Evolutionary conservation across 2,113 vertebrate species (phyloP), one percentile per base, ranked within the genome.

Genomic region (Egretta garzetta): DNA sequence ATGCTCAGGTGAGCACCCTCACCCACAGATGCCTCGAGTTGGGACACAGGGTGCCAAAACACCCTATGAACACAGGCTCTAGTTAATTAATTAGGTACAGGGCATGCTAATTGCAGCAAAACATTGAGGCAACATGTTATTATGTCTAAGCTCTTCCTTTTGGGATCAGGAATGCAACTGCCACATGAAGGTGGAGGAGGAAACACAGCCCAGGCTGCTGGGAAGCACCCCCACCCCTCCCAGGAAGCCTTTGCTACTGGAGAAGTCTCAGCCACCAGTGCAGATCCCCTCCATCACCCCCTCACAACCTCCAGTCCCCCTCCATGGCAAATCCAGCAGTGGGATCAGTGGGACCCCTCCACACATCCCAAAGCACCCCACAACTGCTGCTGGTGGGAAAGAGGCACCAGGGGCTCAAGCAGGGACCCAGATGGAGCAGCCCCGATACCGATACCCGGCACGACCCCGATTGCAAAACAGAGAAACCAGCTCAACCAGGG

Each of bases 381-480:
- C 17, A 33, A 23, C 45, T 17, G 3, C 0, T 49, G 62, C 8
- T 2, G 10, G 76, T 18, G 8, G n/a, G n/a, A 41, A 58, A 79
- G 32, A 41, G 62, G 37, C 63, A 68, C 24, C 3, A 4, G 8
- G 28, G 18, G 30, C 47, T 82, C 37, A 8, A 14, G 68, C 32
- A 28, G 20, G 35, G 64, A 70, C 17, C 5, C 21, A 8, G 32
- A n/a, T 1, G 1, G 62, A 56, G 32, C 55, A 88, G 75, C 43
- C 43, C 7, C 3, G 8, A 32, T 13, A 13, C 55, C 1, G 1
- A 33, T 4, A 35, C 8, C 66, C 55, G 0, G 41, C 47, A 11
- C 3, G 53, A 93, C 86, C 88, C 71, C 2, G 11, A 90, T 55
- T 86, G 75, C 90, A 88, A 96, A 86, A 94, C 28, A 37, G 59